A percentile compares a stretch with the other conserved stretches of the same genome.
Conservation (phyloP, 1,140 invertebrate genomes). For the Drosophila aff. region DNA sequence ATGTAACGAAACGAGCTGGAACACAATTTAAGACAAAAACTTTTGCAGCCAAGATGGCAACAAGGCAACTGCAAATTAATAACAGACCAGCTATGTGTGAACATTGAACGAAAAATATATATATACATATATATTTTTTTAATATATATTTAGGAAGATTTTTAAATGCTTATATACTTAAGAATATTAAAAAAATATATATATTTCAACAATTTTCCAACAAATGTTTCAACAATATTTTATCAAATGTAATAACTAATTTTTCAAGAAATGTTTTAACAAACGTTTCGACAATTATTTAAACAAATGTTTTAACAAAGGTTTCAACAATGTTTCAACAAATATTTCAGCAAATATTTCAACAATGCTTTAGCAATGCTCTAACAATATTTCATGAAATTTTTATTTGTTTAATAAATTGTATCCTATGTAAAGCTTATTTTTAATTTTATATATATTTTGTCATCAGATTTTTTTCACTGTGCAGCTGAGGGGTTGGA, state of each 20-base stretch:
- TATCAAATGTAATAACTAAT: neutral
- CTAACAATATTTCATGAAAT: no score
- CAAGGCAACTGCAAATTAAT: slow-evolving; percentile 71
- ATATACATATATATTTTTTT: neutral
- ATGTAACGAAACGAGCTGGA: slow-evolving; percentile 64
- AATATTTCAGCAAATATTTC: no score
- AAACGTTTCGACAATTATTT: neutral
- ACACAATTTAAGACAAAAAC: slow-evolving; percentile 73
- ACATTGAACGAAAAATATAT: slow-evolving; percentile 3
- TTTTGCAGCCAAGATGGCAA: slow-evolving; percentile 43
- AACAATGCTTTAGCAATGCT: no score
- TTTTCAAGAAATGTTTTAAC: neutral
- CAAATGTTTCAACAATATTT: neutral
- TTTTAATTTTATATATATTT: neutral
- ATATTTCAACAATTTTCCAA: neutral
- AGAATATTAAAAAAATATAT: no score
- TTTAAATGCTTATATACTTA: neutral
- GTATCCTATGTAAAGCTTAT: neutral
- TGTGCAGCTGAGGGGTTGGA: neutral
- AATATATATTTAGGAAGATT: neutral
- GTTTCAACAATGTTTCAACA: no score
- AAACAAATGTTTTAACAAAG: no score
- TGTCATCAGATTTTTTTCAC: neutral
- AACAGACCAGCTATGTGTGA: slow-evolving; percentile 31
- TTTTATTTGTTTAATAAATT: no score